A percentile compares a stretch with the other conserved stretches of the same genome.
phyloP scores from a whole-genome alignment of 2,113 vertebrate species.

The Castor canadensis region DNA sequence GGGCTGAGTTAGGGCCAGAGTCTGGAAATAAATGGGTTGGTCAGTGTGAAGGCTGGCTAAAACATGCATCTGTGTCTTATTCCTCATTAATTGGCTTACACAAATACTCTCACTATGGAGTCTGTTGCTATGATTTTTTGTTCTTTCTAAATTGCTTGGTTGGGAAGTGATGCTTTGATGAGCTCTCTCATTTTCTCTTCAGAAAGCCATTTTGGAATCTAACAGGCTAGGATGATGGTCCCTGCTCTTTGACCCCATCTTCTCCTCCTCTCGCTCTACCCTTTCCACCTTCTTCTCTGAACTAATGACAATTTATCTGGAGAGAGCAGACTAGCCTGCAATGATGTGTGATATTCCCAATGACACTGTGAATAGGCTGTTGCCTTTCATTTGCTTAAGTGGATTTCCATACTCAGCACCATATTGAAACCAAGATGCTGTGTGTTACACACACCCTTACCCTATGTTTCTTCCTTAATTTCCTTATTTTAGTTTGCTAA shows the following conservation, averaged over 20 bases:
- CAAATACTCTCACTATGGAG: background rate
- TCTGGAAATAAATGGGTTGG: background rate
- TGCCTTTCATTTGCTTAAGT: background rate
- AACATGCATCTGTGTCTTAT: background rate
- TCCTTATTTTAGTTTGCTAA: background rate
- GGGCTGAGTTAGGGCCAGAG: background rate
- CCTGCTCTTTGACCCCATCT: background rate
- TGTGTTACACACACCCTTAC: background rate
- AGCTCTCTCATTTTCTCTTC: background rate
- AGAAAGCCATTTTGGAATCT: background rate
- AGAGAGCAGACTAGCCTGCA: background rate
- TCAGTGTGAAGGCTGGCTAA: background rate
- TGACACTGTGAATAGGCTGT: background rate
- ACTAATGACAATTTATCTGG: background rate
- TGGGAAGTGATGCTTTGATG: background rate
- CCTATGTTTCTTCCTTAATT: background rate
- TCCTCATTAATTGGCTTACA: background rate
- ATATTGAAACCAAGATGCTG: background rate
- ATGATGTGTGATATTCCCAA: too few species aligned
- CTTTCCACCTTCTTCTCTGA: fast-evolving
- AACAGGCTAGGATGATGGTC: background rate
- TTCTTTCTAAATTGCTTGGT: background rate
- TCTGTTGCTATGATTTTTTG: background rate
- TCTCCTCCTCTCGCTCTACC: too few species aligned
- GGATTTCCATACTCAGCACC: background rate